A percentile compares a stretch with the other conserved stretches of the same genome.
Conservation (phyloP, 1,140 invertebrate genomes). For the Atta cephalotes region DNA sequence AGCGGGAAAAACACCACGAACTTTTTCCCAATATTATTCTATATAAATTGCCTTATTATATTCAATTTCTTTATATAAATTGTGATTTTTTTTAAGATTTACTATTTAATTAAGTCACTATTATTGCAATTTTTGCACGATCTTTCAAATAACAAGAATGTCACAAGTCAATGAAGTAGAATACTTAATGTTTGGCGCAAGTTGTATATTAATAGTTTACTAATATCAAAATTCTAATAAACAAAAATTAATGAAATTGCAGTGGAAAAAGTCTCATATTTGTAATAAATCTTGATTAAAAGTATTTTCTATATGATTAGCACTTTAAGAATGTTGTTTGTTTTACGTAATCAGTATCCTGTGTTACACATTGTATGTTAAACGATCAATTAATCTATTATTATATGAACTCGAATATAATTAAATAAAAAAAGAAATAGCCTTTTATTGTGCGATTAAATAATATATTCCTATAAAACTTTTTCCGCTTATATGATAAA, state of each 20-base stretch:
- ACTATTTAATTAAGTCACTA: background rate
- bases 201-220: background rate
- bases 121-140: background rate
- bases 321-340: background rate
- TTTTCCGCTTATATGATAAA: too few relatives aligned
- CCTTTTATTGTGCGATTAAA: too few relatives aligned
- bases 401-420: too few relatives aligned
- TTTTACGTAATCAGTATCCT: too few relatives aligned
- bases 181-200: background rate
- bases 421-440: too few relatives aligned
- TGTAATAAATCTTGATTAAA: background rate
- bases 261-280: background rate
- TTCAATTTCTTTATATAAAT: background rate
- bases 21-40: background rate
- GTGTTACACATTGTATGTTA: too few relatives aligned
- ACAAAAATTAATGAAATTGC: background rate
- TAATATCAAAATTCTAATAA: background rate
- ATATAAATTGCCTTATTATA: background rate
- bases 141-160: background rate
- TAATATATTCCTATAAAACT: too few relatives aligned
- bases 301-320: background rate
- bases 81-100: background rate
- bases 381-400: too few relatives aligned
- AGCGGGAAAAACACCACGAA: too few relatives aligned
- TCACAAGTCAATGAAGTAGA: background rate